phyloP scores from a whole-genome alignment of 2,113 vertebrate species.

The Nothocercus nigrocapillus region DNA sequence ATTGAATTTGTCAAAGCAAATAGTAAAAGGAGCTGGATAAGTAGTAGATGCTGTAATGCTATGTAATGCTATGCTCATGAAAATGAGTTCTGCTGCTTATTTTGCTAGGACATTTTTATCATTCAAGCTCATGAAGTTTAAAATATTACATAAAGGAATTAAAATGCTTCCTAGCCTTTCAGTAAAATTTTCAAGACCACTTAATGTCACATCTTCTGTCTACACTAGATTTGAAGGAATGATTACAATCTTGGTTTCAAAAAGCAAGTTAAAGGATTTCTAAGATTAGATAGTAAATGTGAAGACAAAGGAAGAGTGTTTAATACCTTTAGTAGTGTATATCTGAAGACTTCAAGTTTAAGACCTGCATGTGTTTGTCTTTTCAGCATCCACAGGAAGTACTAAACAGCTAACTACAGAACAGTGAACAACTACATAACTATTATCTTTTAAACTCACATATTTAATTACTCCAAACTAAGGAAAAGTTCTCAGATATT shows the following conservation, averaged over 20 bases:
- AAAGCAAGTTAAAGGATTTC: not conserved
- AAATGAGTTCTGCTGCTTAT: not conserved
- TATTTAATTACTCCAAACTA: not conserved
- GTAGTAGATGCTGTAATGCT: not conserved
- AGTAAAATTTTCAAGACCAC: not conserved
- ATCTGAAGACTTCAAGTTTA: not conserved
- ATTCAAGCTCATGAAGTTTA: not conserved
- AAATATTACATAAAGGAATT: not conserved
- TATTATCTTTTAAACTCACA: not conserved
- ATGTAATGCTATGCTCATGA: too few relatives aligned
- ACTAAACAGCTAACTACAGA: not conserved
- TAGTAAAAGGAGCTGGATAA: not conserved
- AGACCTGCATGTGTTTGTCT: not conserved
- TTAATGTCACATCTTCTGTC: not conserved
- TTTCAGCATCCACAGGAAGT: not conserved
- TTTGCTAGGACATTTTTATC: not conserved
- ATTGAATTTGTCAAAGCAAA: not conserved
- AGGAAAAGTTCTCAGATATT: not conserved
- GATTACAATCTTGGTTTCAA: not conserved
- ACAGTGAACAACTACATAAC: not conserved
- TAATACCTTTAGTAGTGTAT: not conserved
- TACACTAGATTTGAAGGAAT: not conserved
- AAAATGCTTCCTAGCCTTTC: not conserved
- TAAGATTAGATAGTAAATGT: not conserved
- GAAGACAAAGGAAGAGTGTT: not conserved